phyloP scores from a whole-genome alignment of 1,140 invertebrate species.

The Temnothorax longispinosus region DNA sequence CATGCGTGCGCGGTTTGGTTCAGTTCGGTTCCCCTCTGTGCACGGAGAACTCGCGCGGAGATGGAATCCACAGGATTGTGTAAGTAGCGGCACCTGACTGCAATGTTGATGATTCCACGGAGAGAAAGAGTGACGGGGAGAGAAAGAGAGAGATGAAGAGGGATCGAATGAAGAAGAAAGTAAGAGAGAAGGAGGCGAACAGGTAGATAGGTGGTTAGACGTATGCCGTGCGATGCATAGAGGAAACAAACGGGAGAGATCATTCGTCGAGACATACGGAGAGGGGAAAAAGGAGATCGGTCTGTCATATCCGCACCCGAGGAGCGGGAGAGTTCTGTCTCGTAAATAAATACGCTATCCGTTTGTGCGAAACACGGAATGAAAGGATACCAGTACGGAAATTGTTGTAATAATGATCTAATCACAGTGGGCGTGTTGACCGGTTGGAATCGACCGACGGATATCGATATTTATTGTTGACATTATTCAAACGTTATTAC shows the following conservation, averaged over 20 bases:
- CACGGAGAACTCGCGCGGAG: constrained; percentile 48
- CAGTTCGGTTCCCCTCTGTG: constrained; percentile 48
- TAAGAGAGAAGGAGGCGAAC: constrained; percentile 60
- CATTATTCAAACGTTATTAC: neutral
- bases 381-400: constrained; percentile 20
- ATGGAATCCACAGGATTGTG: constrained; percentile 81
- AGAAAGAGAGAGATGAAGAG: neutral
- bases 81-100: constrained; percentile 82
- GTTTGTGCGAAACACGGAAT: neutral
- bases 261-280: neutral
- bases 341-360: constrained; percentile 20
- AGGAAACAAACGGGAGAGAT: constrained; percentile 29
- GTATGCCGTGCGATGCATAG: constrained; percentile 4
- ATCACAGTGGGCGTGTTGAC: neutral
- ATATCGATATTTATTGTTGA: constrained; percentile 27
- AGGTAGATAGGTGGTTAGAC: constrained; percentile 45
- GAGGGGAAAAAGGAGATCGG: constrained; percentile 33
- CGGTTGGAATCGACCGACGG: neutral
- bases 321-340: neutral
- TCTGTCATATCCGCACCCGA: constrained; percentile 32
- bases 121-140: constrained; percentile 14
- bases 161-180: constrained; percentile 14
- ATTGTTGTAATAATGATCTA: constrained; percentile 16
- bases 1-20: constrained; percentile 43
- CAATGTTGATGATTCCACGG: constrained; percentile 74